These are phyloP conservation scores for Idaea straminata DNA, from an alignment of 2,888 invertebrate genomes.

Conservation along the genomic window DNA sequence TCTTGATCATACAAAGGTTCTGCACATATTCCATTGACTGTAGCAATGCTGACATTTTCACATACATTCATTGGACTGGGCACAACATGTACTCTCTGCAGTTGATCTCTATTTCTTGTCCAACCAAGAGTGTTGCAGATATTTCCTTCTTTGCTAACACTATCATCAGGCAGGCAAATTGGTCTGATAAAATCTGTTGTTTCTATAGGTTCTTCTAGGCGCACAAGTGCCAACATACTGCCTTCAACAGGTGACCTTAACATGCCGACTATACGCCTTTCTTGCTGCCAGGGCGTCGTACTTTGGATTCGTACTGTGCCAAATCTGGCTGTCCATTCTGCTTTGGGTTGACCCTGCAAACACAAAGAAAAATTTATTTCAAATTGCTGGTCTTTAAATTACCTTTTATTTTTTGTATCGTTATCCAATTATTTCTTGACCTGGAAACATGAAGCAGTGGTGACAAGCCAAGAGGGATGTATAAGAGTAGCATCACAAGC, in stretches of 20 bases:
- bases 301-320: constrained; percentile 88
- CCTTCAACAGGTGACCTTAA: constrained; percentile 94
- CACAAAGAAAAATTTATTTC: background rate
- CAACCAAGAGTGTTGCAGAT: constrained; percentile 92
- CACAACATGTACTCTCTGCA: constrained; percentile 89
- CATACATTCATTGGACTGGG: constrained; percentile 89
- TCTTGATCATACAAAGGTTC: constrained; percentile 89
- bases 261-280: constrained; percentile 90
- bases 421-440: constrained; percentile 32
- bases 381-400: background rate
- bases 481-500: constrained; percentile 93
- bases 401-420: background rate
- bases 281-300: constrained; percentile 93
- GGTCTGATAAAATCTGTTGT: constrained; percentile 92
- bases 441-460: constrained; percentile 93
- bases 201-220: constrained; percentile 86
- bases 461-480: constrained; percentile 90
- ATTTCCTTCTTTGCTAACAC: constrained; percentile 40
- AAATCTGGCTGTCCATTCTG: constrained; percentile 91
- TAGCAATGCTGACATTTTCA: constrained; percentile 91
- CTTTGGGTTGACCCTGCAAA: constrained; percentile 87
- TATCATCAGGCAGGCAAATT: constrained; percentile 86
- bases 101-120: constrained; percentile 90
- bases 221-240: constrained; percentile 89
- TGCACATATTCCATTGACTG: constrained; percentile 90